These are phyloP conservation scores for Ethmia dodecea DNA, from an alignment of 2,888 invertebrate genomes.

Conservation along the genomic window DNA sequence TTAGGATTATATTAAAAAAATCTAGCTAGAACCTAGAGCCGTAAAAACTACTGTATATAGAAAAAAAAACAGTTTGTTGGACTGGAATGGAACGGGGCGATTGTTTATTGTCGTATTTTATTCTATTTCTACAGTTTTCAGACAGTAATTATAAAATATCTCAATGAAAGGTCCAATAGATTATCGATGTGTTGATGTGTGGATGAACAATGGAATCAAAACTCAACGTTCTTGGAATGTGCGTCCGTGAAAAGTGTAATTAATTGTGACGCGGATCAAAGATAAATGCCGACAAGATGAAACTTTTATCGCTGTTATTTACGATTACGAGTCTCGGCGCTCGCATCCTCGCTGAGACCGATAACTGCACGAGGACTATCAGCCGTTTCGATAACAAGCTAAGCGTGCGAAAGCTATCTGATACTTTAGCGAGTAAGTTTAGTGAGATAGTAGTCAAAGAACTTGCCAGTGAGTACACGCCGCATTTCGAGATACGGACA, in stretches of 20 bases:
- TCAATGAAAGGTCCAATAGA: constrained; percentile 6
- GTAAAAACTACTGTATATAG: no score
- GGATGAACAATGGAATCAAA: constrained; percentile 5
- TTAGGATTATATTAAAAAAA: no score
- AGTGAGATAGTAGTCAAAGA: constrained; percentile 60
- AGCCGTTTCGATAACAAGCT: constrained; percentile 56
- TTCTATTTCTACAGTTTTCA: not conserved
- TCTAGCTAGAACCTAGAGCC: no score
- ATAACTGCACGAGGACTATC: constrained; percentile 53
- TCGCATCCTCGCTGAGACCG: constrained; percentile 46
- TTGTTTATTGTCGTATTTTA: no score
- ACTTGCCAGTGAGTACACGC: constrained; percentile 58
- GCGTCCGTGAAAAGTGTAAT: constrained; percentile 18
- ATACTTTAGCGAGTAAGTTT: constrained; percentile 52
- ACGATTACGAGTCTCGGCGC: constrained; percentile 42
- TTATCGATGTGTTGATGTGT: not conserved
- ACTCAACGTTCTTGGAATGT: constrained; percentile 5
- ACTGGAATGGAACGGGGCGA: no score
- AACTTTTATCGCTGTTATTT: constrained; percentile 53
- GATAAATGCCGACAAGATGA: constrained; percentile 62
- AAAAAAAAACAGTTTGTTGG: no score
- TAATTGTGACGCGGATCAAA: constrained; percentile 34
- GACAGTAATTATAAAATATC: not conserved
- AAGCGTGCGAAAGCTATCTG: constrained; percentile 52
- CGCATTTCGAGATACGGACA: constrained; percentile 55